These are phyloP conservation scores for Drosophila repleta DNA, from an alignment of 1,140 invertebrate genomes.

Conservation along the genomic window DNA sequence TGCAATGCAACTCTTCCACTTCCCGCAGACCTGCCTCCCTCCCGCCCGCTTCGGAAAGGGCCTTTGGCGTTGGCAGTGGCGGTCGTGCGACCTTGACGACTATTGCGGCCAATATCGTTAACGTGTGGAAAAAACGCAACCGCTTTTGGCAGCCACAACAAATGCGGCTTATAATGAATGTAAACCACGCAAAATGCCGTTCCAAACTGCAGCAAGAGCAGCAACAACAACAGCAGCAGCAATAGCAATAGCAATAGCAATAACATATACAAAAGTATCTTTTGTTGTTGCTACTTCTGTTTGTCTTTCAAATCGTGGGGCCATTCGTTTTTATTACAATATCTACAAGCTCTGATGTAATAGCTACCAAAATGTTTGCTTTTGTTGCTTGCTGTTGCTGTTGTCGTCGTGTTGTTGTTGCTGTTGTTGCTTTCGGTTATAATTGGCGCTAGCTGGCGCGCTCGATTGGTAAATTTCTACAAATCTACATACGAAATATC, in stretches of 20 bases:
- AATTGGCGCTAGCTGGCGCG: conserved; percentile 53
- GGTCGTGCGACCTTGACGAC: conserved; percentile 74
- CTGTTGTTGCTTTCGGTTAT: conserved; percentile 39
- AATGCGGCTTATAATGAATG: conserved; percentile 48
- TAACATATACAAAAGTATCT: conserved; percentile 6
- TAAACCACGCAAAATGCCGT: conserved; percentile 54
- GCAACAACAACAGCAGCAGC: conserved; percentile 9
- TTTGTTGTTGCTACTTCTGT: conserved; percentile 29
- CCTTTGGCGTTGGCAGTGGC: conserved; percentile 17
- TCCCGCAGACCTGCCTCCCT: background rate
- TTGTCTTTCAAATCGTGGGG: conserved; percentile 45
- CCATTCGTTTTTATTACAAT: conserved; percentile 53
- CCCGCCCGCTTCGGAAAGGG: conserved; percentile 15
- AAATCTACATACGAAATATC: conserved; percentile 58
- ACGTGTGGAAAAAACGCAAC: conserved; percentile 34
- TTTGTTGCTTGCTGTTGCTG: conserved; percentile 19
- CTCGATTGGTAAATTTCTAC: conserved; percentile 65
- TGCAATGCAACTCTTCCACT: conserved; percentile 1
- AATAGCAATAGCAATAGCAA: conserved; percentile 12
- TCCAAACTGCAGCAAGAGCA: conserved; percentile 19
- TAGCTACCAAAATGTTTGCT: conserved; percentile 42
- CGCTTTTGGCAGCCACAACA: conserved; percentile 13
- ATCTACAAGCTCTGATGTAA: conserved; percentile 50
- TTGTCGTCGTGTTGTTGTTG: conserved; percentile 18
- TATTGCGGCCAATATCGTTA: conserved; percentile 52